Base-by-base conservation (phyloP, 2,113 vertebrate genomes). In the Sander vitreus region DNA sequence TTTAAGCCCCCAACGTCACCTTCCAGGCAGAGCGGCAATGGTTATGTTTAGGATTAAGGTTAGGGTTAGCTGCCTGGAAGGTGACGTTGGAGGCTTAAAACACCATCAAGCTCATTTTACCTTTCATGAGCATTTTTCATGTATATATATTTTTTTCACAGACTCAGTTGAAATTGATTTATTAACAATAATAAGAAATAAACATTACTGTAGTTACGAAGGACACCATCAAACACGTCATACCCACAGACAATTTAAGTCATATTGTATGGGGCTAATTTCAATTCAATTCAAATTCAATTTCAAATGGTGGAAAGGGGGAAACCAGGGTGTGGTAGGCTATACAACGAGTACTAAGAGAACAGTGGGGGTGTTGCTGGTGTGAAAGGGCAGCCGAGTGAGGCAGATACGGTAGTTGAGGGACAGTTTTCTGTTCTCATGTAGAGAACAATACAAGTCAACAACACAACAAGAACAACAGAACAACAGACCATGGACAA, bases 401-500 rank as follows among this genome's bases (percentile, higher is more conserved):
- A 67, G 39, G 47, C 6, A 54, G 54, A 85, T 9, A 78, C 39
- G 76, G 25, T 30, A 72, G 73, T 50, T 70, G 57, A 81, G 60
- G 77, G 66, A 74, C 43, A 86, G 19, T 62, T 58, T 86, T 74
- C 36, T 74, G 48, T 84, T 81, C 53, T 75, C 75, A 84, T 18
- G n/a, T 7, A 85, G 76, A 86, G 78, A 92, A 79, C 82, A 75
- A 85, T 84, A 91, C 79, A 84, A 72, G 57, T 75, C 45, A 79
- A 90, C 78, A 83, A 92, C 83, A 90, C 80, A 83, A 90, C 62
- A 76, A 85, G 23, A 88, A 89, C 78, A 91, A 88, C 71, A 65
- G 87, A 76, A 83, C 39, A 73, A 92, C 85, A 86, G 88, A 89
- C 91, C 83, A 90, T 76, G 71, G 88, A 94, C 88, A 79, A 90